Conservation (phyloP, 2,797 vertebrate genomes). For the Malurus leucopterus region DNA sequence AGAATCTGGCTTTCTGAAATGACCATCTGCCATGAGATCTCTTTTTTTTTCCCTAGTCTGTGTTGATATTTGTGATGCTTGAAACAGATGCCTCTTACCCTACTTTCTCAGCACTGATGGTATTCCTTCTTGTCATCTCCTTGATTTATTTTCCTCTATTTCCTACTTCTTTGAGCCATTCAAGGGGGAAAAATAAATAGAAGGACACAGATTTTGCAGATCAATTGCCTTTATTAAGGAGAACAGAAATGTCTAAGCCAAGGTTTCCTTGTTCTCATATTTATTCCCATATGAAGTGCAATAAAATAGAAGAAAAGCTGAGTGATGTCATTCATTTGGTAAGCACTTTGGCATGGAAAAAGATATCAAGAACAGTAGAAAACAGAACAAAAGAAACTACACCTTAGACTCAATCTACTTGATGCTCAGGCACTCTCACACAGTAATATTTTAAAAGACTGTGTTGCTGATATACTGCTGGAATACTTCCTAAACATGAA, state of each 20-base stretch:
- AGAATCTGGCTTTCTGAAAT: neutral
- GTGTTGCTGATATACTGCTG: neutral
- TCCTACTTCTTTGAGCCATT: neutral
- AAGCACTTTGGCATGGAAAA: neutral
- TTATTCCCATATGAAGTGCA: neutral
- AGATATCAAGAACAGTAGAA: neutral
- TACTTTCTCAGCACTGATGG: neutral
- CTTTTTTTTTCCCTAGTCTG: neutral
- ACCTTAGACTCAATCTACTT: neutral
- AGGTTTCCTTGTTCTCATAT: neutral
- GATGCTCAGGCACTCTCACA: neutral
- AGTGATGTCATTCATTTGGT: neutral
- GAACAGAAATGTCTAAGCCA: neutral
- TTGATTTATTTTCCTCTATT: neutral
- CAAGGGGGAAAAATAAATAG: neutral
- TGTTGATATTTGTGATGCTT: neutral
- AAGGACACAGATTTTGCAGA: neutral
- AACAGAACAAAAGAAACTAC: neutral
- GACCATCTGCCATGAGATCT: neutral
- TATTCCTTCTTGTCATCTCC: neutral
- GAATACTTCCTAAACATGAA: slow-evolving; percentile 1
- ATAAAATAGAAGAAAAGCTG: neutral
- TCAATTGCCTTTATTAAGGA: neutral
- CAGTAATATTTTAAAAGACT: neutral
- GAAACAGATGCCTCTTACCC: neutral